Evolutionary conservation across 2,797 vertebrate species (phyloP), one percentile per base, ranked within the genome.

Genomic region (Scolopax rusticola): DNA sequence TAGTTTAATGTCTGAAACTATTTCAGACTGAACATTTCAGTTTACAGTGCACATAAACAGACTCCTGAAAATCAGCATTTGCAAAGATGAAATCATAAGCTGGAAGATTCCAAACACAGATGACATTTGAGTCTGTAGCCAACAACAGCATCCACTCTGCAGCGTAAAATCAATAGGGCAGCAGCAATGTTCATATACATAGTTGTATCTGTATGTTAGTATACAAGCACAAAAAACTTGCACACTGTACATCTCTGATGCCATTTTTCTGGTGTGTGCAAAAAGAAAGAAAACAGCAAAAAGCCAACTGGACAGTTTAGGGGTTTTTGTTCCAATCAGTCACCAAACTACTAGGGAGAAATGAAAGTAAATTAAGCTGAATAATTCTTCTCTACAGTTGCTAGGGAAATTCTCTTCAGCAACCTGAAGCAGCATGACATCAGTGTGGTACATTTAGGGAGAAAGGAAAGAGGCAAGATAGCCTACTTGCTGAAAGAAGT

Each of bases 41-140:
- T 81, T 96, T 95, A 88, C 61, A 91, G 60, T 38, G 63, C 57
- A 81, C 71, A 88, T 53, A 90, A 96, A 94, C 73, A 90, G 45
- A 78, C 61, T 95, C 95, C 93, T 53, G 65, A 91, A 89, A 93
- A 70, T 54, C 78, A 94, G 77, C 90, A 93, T 88, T 86, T 95
- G 78, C 38, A 84, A 84, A 77, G 92, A 82, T 95, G 71, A 84
- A 92, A 95, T 70, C 68, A 95, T 85, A 87, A 93, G 56, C 81
- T 90, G 84, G 85, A 97, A 96, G 83, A 93, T 54, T 95, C 51
- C 40, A 79, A 92, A 84, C 17, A 27, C 77, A 85, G 89, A 95
- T 94, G 94, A 97, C 73, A 91, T 94, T 93, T 97, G 56, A 89
- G 57, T 90, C 38, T 84, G 76, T 84, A 95, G 93, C 89, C 90